Evolutionary conservation across 2,113 vertebrate genomes (phyloP).

Genomic region (Takifugu flavidus): DNA sequence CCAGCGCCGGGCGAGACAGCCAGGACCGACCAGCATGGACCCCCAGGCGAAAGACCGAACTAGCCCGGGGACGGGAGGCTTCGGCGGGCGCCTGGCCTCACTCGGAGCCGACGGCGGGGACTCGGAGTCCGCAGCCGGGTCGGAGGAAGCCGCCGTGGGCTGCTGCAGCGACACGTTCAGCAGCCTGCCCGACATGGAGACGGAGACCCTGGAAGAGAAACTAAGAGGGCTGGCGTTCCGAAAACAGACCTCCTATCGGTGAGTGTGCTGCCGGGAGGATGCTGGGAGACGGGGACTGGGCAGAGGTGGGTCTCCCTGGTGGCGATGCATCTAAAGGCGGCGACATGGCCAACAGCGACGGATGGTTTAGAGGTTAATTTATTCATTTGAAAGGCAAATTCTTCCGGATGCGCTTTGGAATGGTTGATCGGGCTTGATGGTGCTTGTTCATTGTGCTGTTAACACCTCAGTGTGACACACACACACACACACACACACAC

Average conservation of each 20-base stretch:
- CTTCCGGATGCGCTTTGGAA: neutral
- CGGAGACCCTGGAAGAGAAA: constrained; percentile 66
- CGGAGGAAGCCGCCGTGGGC: constrained; percentile 60
- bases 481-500: neutral
- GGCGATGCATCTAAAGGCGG: too few species aligned
- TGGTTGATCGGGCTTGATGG: neutral
- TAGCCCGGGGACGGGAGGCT: constrained; percentile 33
- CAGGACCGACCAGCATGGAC: constrained; percentile 63
- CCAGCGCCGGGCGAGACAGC: constrained; percentile 43
- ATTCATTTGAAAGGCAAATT: constrained; percentile 6
- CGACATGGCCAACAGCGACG: too few species aligned
- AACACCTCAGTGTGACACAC: constrained; percentile 2
- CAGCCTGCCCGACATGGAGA: constrained; percentile 67
- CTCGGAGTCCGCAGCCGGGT: constrained; percentile 66
- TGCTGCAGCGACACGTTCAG: constrained; percentile 66
- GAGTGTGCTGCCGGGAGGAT: constrained; percentile 36
- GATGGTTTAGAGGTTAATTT: neutral
- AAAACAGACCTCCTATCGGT: constrained; percentile 73
- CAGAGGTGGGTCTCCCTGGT: too few species aligned
- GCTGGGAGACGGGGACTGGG: neutral
- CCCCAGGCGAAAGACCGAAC: constrained; percentile 51
- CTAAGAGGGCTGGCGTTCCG: constrained; percentile 67
- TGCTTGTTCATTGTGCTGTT: constrained; percentile 4
- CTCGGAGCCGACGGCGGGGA: constrained; percentile 68
- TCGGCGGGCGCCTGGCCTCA: constrained; percentile 48